Conservation (phyloP, 1,140 invertebrate species). For the Meteorus sp. region DNA sequence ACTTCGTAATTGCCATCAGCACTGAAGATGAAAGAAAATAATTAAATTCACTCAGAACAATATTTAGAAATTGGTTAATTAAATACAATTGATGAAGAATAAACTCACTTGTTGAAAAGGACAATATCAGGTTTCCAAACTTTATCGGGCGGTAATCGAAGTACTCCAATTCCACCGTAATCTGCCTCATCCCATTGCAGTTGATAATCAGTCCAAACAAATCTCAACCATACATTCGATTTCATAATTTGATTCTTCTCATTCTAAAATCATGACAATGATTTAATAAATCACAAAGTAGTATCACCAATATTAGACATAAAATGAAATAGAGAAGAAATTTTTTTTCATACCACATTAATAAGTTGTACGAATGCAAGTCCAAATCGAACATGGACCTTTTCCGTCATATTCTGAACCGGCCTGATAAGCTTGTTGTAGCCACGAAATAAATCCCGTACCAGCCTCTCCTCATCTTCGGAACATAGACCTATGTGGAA, state of each 20-base stretch:
- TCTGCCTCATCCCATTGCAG: slow-evolving; percentile 97
- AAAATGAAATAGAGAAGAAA: slow-evolving; percentile 12
- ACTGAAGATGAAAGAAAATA: slow-evolving; percentile 62
- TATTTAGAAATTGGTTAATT: background rate
- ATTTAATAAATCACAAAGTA: background rate
- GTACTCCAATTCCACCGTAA: slow-evolving; percentile 94
- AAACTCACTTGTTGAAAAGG: slow-evolving; percentile 97
- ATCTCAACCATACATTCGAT: slow-evolving; percentile 95
- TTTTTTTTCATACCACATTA: slow-evolving; percentile 80
- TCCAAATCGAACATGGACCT: slow-evolving; percentile 94
- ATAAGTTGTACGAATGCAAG: slow-evolving; percentile 98
- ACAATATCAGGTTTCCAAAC: slow-evolving; percentile 99
- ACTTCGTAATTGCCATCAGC: slow-evolving; percentile 97
- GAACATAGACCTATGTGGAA: slow-evolving; percentile 69
- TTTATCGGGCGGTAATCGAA: slow-evolving; percentile 95
- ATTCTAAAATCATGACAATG: slow-evolving; percentile 72
- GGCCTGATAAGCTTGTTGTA: slow-evolving; percentile 99
- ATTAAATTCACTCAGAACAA: background rate
- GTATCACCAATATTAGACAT: slow-evolving; percentile 26
- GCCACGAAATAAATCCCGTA: slow-evolving; percentile 94
- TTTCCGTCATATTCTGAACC: slow-evolving; percentile 96
- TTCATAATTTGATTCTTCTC: slow-evolving; percentile 99
- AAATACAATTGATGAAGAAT: background rate
- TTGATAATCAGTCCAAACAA: slow-evolving; percentile 98
- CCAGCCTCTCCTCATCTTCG: slow-evolving; percentile 94